Percentiles rank a stretch among this genome's conserved stretches.
Evolutionary conservation across 2,113 vertebrate species (phyloP).

Genomic region (Gila orcuttii): DNA sequence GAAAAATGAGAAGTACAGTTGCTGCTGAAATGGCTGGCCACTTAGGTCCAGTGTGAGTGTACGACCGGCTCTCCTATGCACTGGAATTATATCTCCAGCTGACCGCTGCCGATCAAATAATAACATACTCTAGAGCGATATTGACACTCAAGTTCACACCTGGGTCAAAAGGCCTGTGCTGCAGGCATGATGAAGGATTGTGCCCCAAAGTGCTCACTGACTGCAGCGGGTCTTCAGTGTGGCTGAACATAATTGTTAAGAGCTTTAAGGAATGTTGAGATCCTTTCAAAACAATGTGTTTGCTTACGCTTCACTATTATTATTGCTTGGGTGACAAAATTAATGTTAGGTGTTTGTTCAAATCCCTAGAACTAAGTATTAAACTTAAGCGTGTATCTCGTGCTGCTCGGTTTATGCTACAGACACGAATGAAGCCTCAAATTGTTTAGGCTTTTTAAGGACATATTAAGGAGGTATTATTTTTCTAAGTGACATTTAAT

Average conservation of each 20-base stretch:
- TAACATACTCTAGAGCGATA: conserved; percentile 26
- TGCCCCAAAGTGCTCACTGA: conserved; percentile 2
- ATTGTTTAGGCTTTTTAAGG: background rate
- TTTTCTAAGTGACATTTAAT: background rate
- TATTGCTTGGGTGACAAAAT: background rate
- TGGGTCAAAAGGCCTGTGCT: conserved; percentile 27
- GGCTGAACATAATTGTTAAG: background rate
- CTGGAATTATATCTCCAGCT: conserved; percentile 25
- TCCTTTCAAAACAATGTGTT: background rate
- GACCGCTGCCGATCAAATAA: conserved; percentile 31
- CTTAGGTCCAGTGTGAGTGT: conserved; percentile 29
- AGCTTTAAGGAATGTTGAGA: background rate
- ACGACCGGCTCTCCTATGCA: background rate
- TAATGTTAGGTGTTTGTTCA: background rate
- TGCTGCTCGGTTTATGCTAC: background rate
- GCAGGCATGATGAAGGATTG: conserved; percentile 7
- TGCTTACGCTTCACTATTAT: background rate
- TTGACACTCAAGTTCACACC: conserved; percentile 40
- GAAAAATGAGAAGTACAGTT: conserved; percentile 24
- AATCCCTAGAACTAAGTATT: conserved; percentile 8
- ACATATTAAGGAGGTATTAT: background rate
- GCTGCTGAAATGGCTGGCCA: conserved; percentile 1
- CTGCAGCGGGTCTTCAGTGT: background rate
- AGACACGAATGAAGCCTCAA: background rate
- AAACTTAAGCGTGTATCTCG: background rate